These are phyloP conservation scores for Oasisia sp. DNA, from an alignment of 2,888 invertebrate species.

Conservation along the genomic window DNA sequence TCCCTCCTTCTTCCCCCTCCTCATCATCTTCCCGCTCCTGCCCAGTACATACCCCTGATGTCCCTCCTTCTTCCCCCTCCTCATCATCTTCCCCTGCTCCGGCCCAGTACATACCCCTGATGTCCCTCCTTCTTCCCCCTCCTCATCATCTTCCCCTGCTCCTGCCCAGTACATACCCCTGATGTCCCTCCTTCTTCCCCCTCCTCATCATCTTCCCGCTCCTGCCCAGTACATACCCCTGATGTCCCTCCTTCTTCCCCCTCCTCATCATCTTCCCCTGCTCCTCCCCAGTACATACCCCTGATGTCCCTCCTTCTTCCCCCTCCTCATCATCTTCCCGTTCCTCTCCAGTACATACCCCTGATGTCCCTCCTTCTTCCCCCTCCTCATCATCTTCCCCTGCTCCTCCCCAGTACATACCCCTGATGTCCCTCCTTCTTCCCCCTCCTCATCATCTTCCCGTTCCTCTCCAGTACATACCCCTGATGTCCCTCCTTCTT, in stretches of 20 bases:
- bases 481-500: no score
- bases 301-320: background rate
- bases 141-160: no score
- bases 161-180: no score
- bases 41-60: background rate
- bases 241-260: background rate
- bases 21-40: background rate
- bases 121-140: no score
- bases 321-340: background rate
- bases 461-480: constrained; percentile 47
- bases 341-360: no score
- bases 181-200: no score
- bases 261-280: background rate
- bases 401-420: background rate
- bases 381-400: background rate
- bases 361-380: no score
- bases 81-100: no score
- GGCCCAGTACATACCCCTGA: no score
- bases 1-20: background rate
- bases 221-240: background rate
- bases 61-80: background rate
- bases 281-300: background rate
- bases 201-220: background rate
- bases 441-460: constrained; percentile 50
- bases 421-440: background rate